Conservation (phyloP, 2,888 invertebrate genomes). For the Tetropium fuscum region DNA sequence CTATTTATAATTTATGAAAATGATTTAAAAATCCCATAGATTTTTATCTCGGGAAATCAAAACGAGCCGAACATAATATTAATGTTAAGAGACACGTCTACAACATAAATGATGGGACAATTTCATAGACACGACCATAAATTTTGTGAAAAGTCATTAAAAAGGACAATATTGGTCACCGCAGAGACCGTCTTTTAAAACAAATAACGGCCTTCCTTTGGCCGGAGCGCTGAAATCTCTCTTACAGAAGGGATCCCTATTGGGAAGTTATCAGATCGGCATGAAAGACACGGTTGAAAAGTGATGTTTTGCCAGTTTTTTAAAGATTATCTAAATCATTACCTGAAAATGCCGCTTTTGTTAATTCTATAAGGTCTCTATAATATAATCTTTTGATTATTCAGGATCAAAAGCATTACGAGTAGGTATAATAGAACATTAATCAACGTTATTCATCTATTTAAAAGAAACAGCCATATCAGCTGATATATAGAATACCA, state of each 20-base stretch:
- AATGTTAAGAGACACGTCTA: conserved; percentile 54
- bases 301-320: conserved; percentile 62
- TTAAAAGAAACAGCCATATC: too few relatives aligned
- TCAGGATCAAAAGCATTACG: too few relatives aligned
- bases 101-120: conserved; percentile 58
- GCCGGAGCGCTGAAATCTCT: conserved; percentile 27
- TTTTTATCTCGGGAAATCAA: conserved; percentile 38
- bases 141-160: conserved; percentile 49
- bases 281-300: conserved; percentile 55
- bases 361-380: too few relatives aligned
- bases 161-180: conserved; percentile 32
- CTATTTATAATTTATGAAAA: conserved; percentile 44
- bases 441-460: too few relatives aligned
- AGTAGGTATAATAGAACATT: too few relatives aligned
- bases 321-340: conserved; percentile 36
- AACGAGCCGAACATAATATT: conserved; percentile 53
- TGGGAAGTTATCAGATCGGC: conserved; percentile 53
- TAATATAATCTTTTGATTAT: too few relatives aligned
- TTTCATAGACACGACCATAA: conserved; percentile 53
- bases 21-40: conserved; percentile 41
- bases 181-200: conserved; percentile 25
- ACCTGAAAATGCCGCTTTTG: conserved; percentile 24
- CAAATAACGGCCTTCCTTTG: conserved; percentile 20
- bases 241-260: conserved; percentile 41
- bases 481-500: too few relatives aligned